A percentile compares a stretch with the other conserved stretches of the same genome.
Evolutionary conservation across 2,113 vertebrate genomes (phyloP).

Genomic region (Hyla sarda): DNA sequence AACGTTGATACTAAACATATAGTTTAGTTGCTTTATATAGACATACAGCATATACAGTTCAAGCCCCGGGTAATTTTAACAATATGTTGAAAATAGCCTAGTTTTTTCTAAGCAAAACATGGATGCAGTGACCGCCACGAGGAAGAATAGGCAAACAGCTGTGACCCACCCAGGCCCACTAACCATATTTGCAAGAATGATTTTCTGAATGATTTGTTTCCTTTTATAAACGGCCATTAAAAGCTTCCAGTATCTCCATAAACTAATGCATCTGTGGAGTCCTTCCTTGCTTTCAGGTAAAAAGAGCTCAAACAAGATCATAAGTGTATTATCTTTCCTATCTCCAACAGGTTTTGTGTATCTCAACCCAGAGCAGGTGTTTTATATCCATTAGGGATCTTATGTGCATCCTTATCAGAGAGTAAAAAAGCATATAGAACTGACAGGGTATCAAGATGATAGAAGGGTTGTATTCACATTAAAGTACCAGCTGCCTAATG

Average conservation of each 20-base stretch:
- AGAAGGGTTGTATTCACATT: slow-evolving; percentile 67
- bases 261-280: slow-evolving; percentile 69
- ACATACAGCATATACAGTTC: too few relatives aligned
- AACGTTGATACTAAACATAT: too few relatives aligned
- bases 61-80: too few relatives aligned
- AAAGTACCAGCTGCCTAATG: slow-evolving; percentile 78
- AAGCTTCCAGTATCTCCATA: slow-evolving; percentile 70
- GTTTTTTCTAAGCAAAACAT: too few relatives aligned
- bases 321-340: slow-evolving; percentile 74
- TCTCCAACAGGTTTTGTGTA: slow-evolving; percentile 72
- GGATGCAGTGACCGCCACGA: neutral
- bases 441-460: slow-evolving; percentile 66
- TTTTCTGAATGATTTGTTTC: slow-evolving; percentile 61
- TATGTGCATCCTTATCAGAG: slow-evolving; percentile 70
- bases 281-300: slow-evolving; percentile 67
- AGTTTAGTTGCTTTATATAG: too few relatives aligned
- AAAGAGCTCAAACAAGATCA: slow-evolving; percentile 69
- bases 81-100: too few relatives aligned
- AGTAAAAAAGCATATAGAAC: slow-evolving; percentile 77
- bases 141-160: neutral
- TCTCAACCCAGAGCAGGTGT: slow-evolving; percentile 78
- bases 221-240: slow-evolving; percentile 65
- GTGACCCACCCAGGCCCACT: neutral
- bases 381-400: slow-evolving; percentile 75
- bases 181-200: neutral